Conservation (phyloP, 2,888 invertebrate species). For the Agriopis marginaria region DNA sequence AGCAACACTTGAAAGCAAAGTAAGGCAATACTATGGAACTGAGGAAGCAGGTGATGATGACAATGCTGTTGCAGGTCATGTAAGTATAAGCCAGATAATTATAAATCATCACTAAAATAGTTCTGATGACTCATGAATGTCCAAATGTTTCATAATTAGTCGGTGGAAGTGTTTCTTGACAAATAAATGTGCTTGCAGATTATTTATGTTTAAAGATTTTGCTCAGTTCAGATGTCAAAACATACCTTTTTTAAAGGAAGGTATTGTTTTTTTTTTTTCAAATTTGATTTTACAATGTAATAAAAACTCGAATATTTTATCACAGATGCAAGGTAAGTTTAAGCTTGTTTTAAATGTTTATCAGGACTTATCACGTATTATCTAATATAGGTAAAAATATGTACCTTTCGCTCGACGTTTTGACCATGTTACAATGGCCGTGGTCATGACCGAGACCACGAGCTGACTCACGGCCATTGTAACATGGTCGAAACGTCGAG, state of each 20-base stretch:
- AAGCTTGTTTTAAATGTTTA: too few species aligned
- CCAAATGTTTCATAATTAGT: too few species aligned
- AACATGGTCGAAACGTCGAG: too few species aligned
- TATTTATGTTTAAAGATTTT: not conserved
- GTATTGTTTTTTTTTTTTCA: conserved; percentile 49
- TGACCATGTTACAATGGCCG: too few species aligned
- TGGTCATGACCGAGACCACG: too few species aligned
- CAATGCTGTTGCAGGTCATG: conserved; percentile 92
- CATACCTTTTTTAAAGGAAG: not conserved
- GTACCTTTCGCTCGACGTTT: too few species aligned
- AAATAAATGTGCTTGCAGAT: not conserved
- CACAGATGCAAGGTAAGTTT: conserved; percentile 94
- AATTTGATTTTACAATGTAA: conserved; percentile 46
- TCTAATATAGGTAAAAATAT: too few species aligned
- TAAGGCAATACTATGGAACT: conserved; percentile 93
- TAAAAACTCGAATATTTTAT: conserved; percentile 35
- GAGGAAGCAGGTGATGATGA: conserved; percentile 89
- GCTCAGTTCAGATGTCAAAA: not conserved
- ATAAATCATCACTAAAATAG: too few species aligned
- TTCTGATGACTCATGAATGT: too few species aligned
- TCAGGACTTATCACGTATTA: too few species aligned
- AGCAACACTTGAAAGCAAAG: conserved; percentile 93
- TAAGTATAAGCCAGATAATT: conserved; percentile 76
- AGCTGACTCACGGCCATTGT: too few species aligned
- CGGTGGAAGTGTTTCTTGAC: too few species aligned